phyloP scores from a whole-genome alignment of 2,797 vertebrate genomes.

The Dipus sagitta region DNA sequence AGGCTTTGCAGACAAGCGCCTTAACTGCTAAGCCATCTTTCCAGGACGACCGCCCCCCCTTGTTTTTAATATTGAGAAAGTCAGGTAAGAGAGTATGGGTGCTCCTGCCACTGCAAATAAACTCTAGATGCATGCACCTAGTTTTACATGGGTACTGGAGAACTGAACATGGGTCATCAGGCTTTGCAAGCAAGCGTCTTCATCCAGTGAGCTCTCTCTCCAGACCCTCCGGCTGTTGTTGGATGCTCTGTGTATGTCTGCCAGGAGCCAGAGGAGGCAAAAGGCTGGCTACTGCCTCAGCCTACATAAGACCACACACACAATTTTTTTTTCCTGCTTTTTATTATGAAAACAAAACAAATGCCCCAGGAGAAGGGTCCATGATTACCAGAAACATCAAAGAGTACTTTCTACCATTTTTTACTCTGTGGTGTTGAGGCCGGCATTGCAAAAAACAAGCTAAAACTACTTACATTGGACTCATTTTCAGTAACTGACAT shows the following conservation, averaged over 20 bases:
- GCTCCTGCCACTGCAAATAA: too few species aligned
- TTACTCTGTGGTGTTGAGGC: slow-evolving; percentile 88
- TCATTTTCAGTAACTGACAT: slow-evolving; percentile 91
- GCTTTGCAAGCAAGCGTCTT: too few species aligned
- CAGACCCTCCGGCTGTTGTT: too few species aligned
- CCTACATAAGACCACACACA: background rate
- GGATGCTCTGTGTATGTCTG: background rate
- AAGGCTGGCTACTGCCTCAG: background rate
- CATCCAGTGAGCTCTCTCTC: too few species aligned
- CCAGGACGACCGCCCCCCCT: too few species aligned
- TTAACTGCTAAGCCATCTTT: too few species aligned
- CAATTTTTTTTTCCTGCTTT: slow-evolving; percentile 89
- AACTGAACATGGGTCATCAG: too few species aligned
- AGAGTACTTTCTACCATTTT: slow-evolving; percentile 90
- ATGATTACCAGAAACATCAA: slow-evolving; percentile 94
- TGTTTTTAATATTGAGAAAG: too few species aligned
- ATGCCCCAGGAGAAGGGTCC: slow-evolving; percentile 93
- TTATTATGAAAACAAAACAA: slow-evolving; percentile 98
- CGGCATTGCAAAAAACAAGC: slow-evolving; percentile 90
- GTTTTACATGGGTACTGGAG: too few species aligned
- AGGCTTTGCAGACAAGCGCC: too few species aligned
- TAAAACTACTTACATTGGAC: slow-evolving; percentile 91
- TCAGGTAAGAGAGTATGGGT: too few species aligned
- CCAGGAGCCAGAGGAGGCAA: background rate
- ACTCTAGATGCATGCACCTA: too few species aligned